A percentile compares a stretch with the other conserved stretches of the same genome.
Conservation (phyloP, 35 echinoderm and acorn worm species). For the Strongylocentrotus purpuratus region DNA sequence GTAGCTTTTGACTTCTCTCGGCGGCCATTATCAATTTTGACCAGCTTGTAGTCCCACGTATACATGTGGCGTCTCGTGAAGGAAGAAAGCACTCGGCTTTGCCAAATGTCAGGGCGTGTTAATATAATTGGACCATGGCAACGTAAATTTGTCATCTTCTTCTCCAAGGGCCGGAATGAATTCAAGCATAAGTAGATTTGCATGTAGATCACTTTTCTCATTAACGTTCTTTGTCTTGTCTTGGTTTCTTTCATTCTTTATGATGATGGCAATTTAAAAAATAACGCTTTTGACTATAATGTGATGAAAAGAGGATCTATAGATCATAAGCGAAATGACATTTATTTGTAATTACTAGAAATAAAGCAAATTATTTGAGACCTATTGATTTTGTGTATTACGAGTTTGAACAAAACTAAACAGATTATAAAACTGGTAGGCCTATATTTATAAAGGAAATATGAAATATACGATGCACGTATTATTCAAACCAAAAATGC, state of each 20-base stretch:
- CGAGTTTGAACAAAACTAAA: too few species aligned
- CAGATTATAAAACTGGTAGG: too few species aligned
- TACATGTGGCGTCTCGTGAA: background rate
- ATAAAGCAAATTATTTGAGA: too few species aligned
- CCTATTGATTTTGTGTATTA: too few species aligned
- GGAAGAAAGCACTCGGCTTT: background rate
- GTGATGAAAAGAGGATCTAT: too few species aligned
- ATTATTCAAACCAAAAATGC: too few species aligned
- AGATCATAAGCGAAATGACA: too few species aligned
- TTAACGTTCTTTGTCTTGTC: background rate
- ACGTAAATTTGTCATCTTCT: slow-evolving; percentile 18
- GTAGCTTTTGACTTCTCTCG: background rate
- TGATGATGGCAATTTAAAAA: background rate
- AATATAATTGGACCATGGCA: slow-evolving; percentile 12
- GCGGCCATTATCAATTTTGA: background rate
- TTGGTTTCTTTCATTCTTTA: background rate
- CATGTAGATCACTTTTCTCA: background rate
- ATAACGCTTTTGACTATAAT: too few species aligned
- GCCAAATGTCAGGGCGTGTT: slow-evolving; percentile 14
- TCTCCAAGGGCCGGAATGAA: background rate
- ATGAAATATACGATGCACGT: too few species aligned
- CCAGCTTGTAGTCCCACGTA: background rate
- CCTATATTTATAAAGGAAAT: too few species aligned
- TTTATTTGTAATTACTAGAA: too few species aligned
- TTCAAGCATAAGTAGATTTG: background rate